These are phyloP conservation scores for Ageneiosus marmoratus DNA, from an alignment of 2,113 vertebrate species.

Conservation along the genomic window DNA sequence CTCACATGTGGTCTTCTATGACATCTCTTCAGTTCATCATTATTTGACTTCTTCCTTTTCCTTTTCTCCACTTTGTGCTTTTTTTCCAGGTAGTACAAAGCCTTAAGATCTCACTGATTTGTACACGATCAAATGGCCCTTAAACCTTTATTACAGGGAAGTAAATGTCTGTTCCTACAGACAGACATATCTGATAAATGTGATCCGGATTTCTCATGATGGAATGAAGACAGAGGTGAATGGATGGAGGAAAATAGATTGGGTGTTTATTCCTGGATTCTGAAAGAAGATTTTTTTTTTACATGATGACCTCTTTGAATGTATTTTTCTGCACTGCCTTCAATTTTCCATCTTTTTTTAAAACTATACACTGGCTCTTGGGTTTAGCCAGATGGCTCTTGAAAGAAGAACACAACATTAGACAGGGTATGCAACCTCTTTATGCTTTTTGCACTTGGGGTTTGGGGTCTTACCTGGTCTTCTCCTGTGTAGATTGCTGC, in stretches of 20 bases:
- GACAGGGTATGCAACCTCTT: background rate
- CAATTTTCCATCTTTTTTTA: background rate
- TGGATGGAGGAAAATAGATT: background rate
- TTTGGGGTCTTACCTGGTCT: conserved; percentile 61
- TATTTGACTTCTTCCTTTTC: conserved; percentile 55
- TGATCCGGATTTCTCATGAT: background rate
- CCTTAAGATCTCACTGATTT: conserved; percentile 60
- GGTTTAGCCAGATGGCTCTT: background rate
- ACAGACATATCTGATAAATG: conserved; percentile 13
- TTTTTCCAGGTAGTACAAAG: conserved; percentile 66
- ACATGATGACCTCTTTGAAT: background rate
- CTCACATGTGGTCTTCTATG: conserved; percentile 8
- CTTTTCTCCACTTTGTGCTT: conserved; percentile 50
- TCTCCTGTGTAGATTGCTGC: conserved; percentile 89
- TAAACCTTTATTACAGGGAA: conserved; percentile 60
- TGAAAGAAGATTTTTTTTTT: background rate
- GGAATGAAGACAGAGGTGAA: conserved; percentile 18
- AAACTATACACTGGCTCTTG: background rate
- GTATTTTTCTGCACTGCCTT: background rate
- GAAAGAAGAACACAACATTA: background rate
- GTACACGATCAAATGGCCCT: conserved; percentile 58
- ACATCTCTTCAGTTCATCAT: background rate
- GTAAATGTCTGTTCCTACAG: conserved; percentile 25
- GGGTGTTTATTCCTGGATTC: background rate
- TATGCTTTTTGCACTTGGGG: background rate